A percentile compares a stretch with the other conserved stretches of the same genome.
phyloP scores from a whole-genome alignment of 2,888 invertebrate genomes.

The Lamellibrachia satsuma region DNA sequence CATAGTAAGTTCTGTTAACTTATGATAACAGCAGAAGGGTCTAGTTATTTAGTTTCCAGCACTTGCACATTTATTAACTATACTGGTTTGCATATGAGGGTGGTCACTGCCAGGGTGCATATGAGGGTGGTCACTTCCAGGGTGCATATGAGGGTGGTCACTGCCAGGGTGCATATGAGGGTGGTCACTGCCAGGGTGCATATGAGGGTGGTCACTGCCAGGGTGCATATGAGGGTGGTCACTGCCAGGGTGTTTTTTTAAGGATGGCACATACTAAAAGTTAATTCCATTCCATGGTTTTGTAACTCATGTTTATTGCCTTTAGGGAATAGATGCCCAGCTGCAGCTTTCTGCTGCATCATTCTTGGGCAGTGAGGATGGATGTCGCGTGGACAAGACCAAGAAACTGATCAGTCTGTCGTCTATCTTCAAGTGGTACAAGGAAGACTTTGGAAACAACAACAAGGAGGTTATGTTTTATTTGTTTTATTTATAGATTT shows the following conservation, averaged over 20 bases:
- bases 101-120: too few species aligned
- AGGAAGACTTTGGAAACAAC: constrained; percentile 65
- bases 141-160: too few species aligned
- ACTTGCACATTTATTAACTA: too few species aligned
- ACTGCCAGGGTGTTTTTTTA: too few species aligned
- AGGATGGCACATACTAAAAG: not conserved
- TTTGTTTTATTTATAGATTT: not conserved
- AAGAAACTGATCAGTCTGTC: constrained; percentile 62
- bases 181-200: too few species aligned
- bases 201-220: too few species aligned
- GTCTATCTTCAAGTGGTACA: constrained; percentile 68
- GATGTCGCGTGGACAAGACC: constrained; percentile 58
- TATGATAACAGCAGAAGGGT: too few species aligned
- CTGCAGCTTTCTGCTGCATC: constrained; percentile 57
- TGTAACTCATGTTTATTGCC: not conserved
- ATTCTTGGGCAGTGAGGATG: constrained; percentile 65
- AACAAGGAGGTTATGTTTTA: constrained; percentile 50
- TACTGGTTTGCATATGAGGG: too few species aligned
- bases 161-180: too few species aligned
- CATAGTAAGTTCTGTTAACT: not conserved
- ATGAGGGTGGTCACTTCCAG: too few species aligned
- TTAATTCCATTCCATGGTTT: not conserved
- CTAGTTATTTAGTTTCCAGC: too few species aligned
- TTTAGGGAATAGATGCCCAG: constrained; percentile 56
- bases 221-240: too few species aligned